A percentile compares a stretch with the other conserved stretches of the same genome.
These are phyloP conservation scores for Peromyscus aztecus DNA, from an alignment of 2,797 vertebrate species.

Conservation along the genomic window DNA sequence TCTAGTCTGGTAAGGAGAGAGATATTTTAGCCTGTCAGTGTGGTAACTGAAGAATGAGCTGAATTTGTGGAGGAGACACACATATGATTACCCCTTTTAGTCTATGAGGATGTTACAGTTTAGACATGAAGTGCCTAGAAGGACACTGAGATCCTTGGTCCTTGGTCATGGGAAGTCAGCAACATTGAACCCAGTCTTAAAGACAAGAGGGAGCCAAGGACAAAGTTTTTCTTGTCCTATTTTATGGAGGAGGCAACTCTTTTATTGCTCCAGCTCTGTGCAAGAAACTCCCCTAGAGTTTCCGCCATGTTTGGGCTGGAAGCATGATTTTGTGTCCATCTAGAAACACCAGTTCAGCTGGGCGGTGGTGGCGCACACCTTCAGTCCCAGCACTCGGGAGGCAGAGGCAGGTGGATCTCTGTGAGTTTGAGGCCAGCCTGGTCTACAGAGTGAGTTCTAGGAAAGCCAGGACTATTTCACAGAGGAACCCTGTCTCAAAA, in stretches of 20 bases:
- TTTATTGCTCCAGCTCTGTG: not conserved
- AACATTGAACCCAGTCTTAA: not conserved
- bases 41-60: not conserved
- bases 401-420: not conserved
- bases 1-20: not conserved
- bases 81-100: not conserved
- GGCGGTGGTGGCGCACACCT: not conserved
- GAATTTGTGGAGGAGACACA: not conserved
- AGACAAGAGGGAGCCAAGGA: not conserved
- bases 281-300: not conserved
- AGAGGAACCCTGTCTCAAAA: not conserved
- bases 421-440: not conserved
- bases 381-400: not conserved
- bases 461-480: not conserved
- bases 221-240: slow-evolving; percentile 1
- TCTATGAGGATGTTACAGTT: not conserved
- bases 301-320: not conserved
- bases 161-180: not conserved
- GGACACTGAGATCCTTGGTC: not conserved
- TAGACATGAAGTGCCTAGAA: not conserved
- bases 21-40: not conserved
- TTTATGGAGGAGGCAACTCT: not conserved
- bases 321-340: not conserved
- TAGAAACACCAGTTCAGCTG: not conserved
- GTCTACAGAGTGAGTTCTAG: not conserved